These are phyloP conservation scores for Ennomos erosarius DNA, from an alignment of 2,888 invertebrate genomes.

Conservation along the genomic window DNA sequence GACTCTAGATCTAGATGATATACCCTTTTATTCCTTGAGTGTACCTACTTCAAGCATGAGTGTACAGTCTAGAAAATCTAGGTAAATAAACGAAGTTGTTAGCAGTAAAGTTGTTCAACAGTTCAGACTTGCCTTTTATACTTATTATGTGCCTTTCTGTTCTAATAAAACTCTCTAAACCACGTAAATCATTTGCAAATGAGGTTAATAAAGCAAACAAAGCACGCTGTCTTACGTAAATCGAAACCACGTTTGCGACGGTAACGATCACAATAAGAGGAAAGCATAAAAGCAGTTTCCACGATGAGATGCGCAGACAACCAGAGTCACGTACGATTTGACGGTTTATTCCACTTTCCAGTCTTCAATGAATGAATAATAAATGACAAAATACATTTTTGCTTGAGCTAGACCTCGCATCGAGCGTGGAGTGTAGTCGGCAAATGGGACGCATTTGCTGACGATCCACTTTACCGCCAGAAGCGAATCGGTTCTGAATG, in stretches of 20 bases:
- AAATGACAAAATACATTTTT: conserved; percentile 74
- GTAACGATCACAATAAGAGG: conserved; percentile 59
- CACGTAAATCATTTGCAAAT: conserved; percentile 33
- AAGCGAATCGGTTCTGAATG: conserved; percentile 39
- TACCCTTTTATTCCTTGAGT: too few relatives aligned
- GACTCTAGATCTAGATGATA: too few relatives aligned
- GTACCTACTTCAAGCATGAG: background rate
- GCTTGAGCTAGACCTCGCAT: conserved; percentile 34
- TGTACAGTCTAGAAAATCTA: background rate
- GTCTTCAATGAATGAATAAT: conserved; percentile 76
- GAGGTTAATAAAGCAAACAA: conserved; percentile 43
- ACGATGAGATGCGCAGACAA: conserved; percentile 59
- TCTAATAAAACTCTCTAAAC: conserved; percentile 23
- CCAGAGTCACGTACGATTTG: conserved; percentile 72
- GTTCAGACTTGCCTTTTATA: too few relatives aligned
- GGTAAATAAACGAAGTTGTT: too few relatives aligned
- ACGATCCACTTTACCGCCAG: conserved; percentile 45
- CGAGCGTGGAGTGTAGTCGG: conserved; percentile 42
- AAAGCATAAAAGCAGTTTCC: conserved; percentile 62
- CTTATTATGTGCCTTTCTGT: conserved; percentile 5
- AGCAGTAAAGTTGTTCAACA: too few relatives aligned
- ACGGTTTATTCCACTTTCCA: conserved; percentile 76
- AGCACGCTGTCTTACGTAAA: conserved; percentile 51
- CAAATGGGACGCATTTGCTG: conserved; percentile 51
- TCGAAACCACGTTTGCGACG: conserved; percentile 48